phyloP scores from a whole-genome alignment of 37 sponge, comb jelly and placozoan species.

The Axinella damicornis region DNA sequence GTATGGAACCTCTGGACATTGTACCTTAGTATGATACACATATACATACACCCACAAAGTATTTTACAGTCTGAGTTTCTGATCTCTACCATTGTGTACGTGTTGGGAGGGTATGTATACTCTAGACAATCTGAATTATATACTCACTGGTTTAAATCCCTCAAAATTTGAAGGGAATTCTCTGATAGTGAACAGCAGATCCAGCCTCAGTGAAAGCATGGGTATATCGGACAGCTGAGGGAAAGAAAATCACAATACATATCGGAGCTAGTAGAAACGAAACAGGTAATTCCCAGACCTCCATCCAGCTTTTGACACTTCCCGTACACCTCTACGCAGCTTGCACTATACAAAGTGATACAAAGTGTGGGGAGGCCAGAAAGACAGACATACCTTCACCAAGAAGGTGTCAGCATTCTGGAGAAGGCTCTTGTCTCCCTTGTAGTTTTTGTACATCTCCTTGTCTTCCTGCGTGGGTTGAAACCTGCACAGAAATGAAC shows the following conservation, averaged over 20 bases:
- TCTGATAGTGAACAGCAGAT: constrained; percentile 73
- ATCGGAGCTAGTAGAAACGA: not conserved
- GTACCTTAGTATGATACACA: not conserved
- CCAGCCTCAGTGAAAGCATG: constrained; percentile 61
- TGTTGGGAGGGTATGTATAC: too few species aligned
- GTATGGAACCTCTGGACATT: not conserved
- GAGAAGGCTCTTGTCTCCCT: constrained; percentile 56
- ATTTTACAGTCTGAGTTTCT: too few species aligned
- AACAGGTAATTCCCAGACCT: too few species aligned
- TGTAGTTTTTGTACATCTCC: constrained; percentile 82
- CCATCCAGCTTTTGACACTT: too few species aligned
- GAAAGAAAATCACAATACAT: not conserved
- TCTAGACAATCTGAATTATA: too few species aligned
- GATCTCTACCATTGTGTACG: not conserved
- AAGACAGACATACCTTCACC: constrained; percentile 66
- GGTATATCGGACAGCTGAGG: constrained; percentile 75
- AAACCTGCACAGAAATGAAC: constrained; percentile 46
- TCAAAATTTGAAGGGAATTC: constrained; percentile 84
- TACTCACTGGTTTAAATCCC: constrained; percentile 77
- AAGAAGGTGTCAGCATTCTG: constrained; percentile 69
- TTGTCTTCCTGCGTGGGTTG: constrained; percentile 85
- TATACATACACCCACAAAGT: not conserved
- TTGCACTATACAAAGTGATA: too few species aligned
- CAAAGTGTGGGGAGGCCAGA: too few species aligned
- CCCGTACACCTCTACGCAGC: too few species aligned